A percentile compares a stretch with the other conserved stretches of the same genome.
These are phyloP conservation scores for Nasua narica DNA, from an alignment of 2,797 vertebrate species.

Conservation along the genomic window DNA sequence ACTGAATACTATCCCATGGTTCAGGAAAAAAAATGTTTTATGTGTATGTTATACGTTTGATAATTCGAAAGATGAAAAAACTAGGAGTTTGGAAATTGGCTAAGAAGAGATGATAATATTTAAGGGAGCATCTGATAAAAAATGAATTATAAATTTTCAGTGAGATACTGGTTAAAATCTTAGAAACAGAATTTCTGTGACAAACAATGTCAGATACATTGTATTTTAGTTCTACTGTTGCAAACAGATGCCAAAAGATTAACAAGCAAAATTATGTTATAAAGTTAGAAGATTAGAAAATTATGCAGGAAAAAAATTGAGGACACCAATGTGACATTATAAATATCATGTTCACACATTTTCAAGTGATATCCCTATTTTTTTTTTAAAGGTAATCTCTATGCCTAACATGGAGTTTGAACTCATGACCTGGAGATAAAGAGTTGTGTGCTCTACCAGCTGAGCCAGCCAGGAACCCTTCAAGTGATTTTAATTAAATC, in stretches of 20 bases:
- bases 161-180: background rate
- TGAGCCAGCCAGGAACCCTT: background rate
- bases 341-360: background rate
- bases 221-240: background rate
- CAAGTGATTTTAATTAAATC: background rate
- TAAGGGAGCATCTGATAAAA: background rate
- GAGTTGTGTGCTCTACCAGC: background rate
- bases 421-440: background rate
- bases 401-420: background rate
- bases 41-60: background rate
- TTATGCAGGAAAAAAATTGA: background rate
- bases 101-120: background rate
- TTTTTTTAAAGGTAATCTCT: background rate
- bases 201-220: background rate
- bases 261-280: background rate
- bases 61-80: background rate
- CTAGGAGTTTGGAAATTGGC: background rate
- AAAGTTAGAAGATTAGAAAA: background rate
- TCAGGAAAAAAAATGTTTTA: background rate
- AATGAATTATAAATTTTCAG: background rate
- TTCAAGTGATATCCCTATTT: background rate
- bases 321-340: background rate
- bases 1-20: background rate
- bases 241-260: background rate
- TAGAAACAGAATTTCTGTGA: background rate